Percentiles rank a stretch among this genome's conserved stretches.
Conservation (phyloP, 2,888 invertebrate genomes). For the Lypha dubia region DNA sequence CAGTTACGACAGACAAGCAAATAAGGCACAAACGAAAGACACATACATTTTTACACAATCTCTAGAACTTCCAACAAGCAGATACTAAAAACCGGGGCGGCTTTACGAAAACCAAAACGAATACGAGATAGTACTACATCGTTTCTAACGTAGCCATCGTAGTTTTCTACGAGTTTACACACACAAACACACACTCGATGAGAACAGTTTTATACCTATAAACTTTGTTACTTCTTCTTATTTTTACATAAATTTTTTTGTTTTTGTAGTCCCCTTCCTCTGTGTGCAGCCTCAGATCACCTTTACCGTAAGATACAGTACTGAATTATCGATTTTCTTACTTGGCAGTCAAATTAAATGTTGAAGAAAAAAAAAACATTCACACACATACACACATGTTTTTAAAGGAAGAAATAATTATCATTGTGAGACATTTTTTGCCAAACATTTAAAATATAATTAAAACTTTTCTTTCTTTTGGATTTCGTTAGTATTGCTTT, state of each 20-base stretch:
- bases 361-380: slow-evolving; percentile 34
- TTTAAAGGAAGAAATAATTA: slow-evolving; percentile 26
- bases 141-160: slow-evolving; percentile 67
- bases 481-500: slow-evolving; percentile 22
- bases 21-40: slow-evolving; percentile 55
- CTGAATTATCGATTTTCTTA: slow-evolving; percentile 81
- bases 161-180: slow-evolving; percentile 36
- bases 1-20: slow-evolving; percentile 45
- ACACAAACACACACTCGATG: slow-evolving; percentile 2
- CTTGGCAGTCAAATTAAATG: slow-evolving; percentile 71
- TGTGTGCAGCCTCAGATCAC: slow-evolving; percentile 77
- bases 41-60: slow-evolving; percentile 51
- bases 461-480: slow-evolving; percentile 17
- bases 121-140: slow-evolving; percentile 74
- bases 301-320: slow-evolving; percentile 82
- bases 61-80: slow-evolving; percentile 58
- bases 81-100: slow-evolving; percentile 72
- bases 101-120: slow-evolving; percentile 70
- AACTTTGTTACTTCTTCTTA: slow-evolving; percentile 24
- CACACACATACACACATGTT: slow-evolving; percentile 28
- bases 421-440: slow-evolving; percentile 38
- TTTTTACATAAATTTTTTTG: slow-evolving; percentile 29
- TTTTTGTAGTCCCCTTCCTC: slow-evolving; percentile 64
- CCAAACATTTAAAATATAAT: slow-evolving; percentile 13
- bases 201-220: neutral